phyloP scores from a whole-genome alignment of 2,113 vertebrate species.

The Lethenteron camtschaticum region DNA sequence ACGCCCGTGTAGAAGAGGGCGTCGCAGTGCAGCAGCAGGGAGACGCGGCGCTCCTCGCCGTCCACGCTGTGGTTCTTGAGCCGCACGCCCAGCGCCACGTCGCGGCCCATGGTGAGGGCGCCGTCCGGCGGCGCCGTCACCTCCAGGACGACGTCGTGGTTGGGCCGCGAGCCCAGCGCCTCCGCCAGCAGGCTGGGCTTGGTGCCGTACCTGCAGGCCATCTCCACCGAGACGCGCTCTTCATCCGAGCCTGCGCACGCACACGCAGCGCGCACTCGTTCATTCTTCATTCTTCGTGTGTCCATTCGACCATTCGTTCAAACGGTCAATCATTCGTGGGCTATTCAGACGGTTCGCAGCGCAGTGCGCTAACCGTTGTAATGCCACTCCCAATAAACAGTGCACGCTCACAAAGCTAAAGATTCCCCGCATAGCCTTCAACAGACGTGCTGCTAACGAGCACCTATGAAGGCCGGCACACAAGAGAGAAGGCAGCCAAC shows the following conservation, averaged over 20 bases:
- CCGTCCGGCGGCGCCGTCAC: slow-evolving; percentile 28
- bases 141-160: slow-evolving; percentile 18
- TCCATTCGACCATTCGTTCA: too few relatives aligned
- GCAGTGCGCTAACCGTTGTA: too few relatives aligned
- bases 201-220: slow-evolving; percentile 38
- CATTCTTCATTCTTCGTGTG: too few relatives aligned
- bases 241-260: slow-evolving; percentile 17
- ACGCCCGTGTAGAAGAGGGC: slow-evolving; percentile 64
- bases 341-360: too few relatives aligned
- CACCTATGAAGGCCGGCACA: too few relatives aligned
- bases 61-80: slow-evolving; percentile 28
- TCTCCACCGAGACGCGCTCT: slow-evolving; percentile 53
- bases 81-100: slow-evolving; percentile 24
- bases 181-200: slow-evolving; percentile 27
- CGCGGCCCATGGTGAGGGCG: slow-evolving; percentile 28
- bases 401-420: too few relatives aligned
- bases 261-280: too few relatives aligned
- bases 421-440: too few relatives aligned
- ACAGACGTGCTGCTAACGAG: too few relatives aligned
- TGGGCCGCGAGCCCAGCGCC: slow-evolving; percentile 7
- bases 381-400: too few relatives aligned
- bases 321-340: too few relatives aligned
- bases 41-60: slow-evolving; percentile 17
- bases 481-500: too few relatives aligned
- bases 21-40: slow-evolving; percentile 27